Evolutionary conservation across 2,888 invertebrate genomes (phyloP).

Genomic region (Phorcus lineatus): DNA sequence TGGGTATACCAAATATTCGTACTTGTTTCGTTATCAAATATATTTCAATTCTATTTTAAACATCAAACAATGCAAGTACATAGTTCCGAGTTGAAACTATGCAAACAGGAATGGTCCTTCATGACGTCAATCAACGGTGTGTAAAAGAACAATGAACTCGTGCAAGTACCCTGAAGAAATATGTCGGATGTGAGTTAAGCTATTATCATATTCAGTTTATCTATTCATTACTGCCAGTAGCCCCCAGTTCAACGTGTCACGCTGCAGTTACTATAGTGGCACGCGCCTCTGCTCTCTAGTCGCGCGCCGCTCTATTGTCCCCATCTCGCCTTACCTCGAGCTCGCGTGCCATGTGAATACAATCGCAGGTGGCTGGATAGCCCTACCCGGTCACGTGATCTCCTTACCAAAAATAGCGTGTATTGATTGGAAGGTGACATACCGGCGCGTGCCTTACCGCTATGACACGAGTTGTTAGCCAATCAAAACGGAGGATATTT

Average conservation of each 20-base stretch:
- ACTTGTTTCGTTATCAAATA: too few species aligned
- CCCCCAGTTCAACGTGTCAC: neutral
- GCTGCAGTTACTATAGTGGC: neutral
- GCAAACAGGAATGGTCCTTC: too few species aligned
- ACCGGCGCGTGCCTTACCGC: conserved; percentile 17
- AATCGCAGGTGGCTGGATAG: conserved; percentile 12
- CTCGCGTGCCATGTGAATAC: conserved; percentile 1
- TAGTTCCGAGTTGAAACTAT: too few species aligned
- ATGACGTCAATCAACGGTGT: too few species aligned
- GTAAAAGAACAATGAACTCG: too few species aligned
- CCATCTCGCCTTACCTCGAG: neutral
- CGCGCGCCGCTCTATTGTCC: conserved; percentile 4
- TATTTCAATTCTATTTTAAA: too few species aligned
- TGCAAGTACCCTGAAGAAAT: too few species aligned
- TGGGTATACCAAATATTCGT: too few species aligned
- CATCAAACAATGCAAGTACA: too few species aligned
- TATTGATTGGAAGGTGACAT: conserved; percentile 17
- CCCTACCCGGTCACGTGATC: neutral
- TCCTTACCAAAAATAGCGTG: neutral
- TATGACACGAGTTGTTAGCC: conserved; percentile 13
- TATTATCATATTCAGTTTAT: neutral
- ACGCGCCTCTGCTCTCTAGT: neutral
- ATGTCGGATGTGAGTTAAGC: too few species aligned
- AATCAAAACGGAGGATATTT: neutral
- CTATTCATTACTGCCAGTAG: neutral